Evolutionary conservation across 2,888 invertebrate genomes (phyloP).

Genomic region (Carabus problematicus): DNA sequence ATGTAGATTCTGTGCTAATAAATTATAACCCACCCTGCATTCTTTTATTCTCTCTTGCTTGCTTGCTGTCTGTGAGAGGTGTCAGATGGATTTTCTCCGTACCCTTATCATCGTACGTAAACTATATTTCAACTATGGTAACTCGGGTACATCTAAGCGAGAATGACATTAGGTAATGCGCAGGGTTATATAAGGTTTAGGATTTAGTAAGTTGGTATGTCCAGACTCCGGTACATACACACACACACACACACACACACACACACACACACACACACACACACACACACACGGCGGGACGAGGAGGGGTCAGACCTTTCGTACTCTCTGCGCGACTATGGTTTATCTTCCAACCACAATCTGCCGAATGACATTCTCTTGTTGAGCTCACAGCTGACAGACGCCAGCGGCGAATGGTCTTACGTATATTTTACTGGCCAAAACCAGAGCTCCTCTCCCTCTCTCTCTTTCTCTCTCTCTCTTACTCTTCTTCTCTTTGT

Average conservation of each 20-base stretch:
- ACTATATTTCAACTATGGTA: slow-evolving; percentile 15
- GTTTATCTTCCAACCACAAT: slow-evolving; percentile 33
- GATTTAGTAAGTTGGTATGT: slow-evolving; percentile 16
- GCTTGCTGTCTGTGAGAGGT: no score
- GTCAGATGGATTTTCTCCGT: no score
- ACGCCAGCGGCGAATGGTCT: background rate
- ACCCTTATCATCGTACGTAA: background rate
- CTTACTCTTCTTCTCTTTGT: no score
- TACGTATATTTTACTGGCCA: no score
- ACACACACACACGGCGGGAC: background rate
- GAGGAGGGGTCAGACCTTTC: background rate
- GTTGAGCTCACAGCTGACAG: background rate
- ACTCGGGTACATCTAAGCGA: background rate
- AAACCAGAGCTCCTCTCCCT: no score
- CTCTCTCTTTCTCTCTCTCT: no score
- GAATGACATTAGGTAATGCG: slow-evolving; percentile 20
- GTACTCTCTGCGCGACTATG: background rate
- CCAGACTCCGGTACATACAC: background rate
- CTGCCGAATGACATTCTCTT: slow-evolving; percentile 22
- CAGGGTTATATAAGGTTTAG: slow-evolving; percentile 14
- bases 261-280: background rate
- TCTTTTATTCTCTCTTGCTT: no score
- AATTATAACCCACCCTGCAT: no score
- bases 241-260: background rate
- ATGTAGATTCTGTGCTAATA: no score